Conservation (phyloP, 2,797 vertebrate species). For the Toxotes lorentzi region DNA sequence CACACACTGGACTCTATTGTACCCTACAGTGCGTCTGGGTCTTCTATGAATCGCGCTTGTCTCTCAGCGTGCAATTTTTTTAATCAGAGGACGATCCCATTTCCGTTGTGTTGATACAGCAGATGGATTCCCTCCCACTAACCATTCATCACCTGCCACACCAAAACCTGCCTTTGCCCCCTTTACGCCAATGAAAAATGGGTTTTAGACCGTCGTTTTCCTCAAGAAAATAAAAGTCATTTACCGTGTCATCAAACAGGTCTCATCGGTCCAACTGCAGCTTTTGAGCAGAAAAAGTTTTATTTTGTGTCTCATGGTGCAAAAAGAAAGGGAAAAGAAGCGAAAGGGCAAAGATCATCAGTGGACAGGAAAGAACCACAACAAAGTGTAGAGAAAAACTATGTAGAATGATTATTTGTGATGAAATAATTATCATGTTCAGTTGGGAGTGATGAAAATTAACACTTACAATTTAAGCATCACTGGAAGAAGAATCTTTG, state of each 20-base stretch:
- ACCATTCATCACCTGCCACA: conserved; percentile 84
- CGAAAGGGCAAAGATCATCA: background rate
- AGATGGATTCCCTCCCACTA: conserved; percentile 82
- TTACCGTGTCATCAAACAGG: conserved; percentile 62
- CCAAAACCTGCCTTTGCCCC: conserved; percentile 71
- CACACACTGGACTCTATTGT: background rate
- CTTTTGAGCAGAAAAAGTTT: conserved; percentile 28
- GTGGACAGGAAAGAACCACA: background rate
- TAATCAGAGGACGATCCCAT: conserved; percentile 78
- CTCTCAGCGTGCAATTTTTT: conserved; percentile 69
- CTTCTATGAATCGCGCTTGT: conserved; percentile 60
- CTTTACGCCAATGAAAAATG: conserved; percentile 71
- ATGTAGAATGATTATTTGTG: background rate
- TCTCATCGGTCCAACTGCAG: conserved; percentile 26
- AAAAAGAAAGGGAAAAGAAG: background rate
- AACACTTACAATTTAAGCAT: background rate
- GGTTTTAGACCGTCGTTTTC: conserved; percentile 52
- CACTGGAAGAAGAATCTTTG: background rate
- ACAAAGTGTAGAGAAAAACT: too few relatives aligned
- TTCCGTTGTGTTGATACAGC: conserved; percentile 83
- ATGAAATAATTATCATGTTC: background rate
- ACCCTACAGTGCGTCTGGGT: conserved; percentile 28
- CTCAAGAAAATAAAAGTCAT: conserved; percentile 62
- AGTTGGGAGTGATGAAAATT: background rate
- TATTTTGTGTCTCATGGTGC: conserved; percentile 26